Base-by-base conservation (phyloP, 2,113 vertebrate genomes). In the Pyxicephalus adspersus region DNA sequence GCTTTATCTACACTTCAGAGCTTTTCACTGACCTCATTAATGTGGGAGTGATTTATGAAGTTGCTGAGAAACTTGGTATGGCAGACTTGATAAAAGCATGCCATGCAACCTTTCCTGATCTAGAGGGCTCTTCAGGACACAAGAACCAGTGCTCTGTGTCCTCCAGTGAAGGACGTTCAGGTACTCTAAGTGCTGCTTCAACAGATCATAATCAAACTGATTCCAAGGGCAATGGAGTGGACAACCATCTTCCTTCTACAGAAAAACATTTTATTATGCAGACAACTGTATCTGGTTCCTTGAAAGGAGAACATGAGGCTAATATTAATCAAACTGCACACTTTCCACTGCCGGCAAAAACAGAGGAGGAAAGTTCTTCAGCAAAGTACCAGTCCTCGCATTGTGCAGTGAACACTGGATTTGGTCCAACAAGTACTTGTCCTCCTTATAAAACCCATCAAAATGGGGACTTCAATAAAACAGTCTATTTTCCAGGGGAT, bases 1-100 rank as follows among this genome's bases (percentile, higher is more conserved):
- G 94, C 64, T 99, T 99, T 0, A 92, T 98, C 22, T 99, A 99
- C 86, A 98, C 96, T 0, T 97, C 96, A 0, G 96, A 98, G 89
- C 95, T 98, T 70, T 90, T 96, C 88, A 96, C 95, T 0, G 97
- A 99, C 83, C 92, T 99, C 4, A 97, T 98, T 51, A 96, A 98
- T 0, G 96, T 99, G 0, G 96, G 97, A 0, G 97, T 98, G 25
- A 93, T 99, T 68, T 98, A 98, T 0, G 97, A 99, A 89, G 92
- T 98, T 68, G 97, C 97, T 0, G 96, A 98, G 90, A 85, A 95
- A 79, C 87, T 99, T 64, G 97, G 97, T 0, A 94, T 98, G 83
- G 88, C 92, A 0, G 96, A 97, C 28, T 90, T 98, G 84, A 94
- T 98, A 8, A 89, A 75, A 74, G 96, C 97, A 0, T 99, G 97